Conservation (phyloP, 2,113 vertebrate species). For the Notarius quadriscutis region DNA sequence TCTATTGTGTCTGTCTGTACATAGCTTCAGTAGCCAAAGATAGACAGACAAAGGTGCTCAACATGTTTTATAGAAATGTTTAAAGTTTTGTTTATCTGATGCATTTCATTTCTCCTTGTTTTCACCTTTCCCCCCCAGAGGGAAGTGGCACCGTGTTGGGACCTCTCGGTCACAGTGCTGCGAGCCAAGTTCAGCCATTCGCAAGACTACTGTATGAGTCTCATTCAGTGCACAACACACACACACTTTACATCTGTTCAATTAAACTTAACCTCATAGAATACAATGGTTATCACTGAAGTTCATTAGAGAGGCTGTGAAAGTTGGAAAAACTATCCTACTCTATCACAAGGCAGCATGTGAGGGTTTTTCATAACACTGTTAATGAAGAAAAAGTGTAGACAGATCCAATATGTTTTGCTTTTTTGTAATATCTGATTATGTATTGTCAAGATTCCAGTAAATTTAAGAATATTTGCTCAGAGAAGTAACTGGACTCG, state of each 20-base stretch:
- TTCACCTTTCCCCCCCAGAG: constrained; percentile 44
- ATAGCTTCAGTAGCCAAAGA: neutral
- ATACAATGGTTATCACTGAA: neutral
- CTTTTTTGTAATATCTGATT: neutral
- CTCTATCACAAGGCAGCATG: neutral
- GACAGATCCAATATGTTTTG: neutral
- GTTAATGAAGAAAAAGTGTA: neutral
- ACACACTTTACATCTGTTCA: neutral
- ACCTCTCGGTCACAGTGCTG: constrained; percentile 59
- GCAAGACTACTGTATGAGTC: constrained; percentile 57
- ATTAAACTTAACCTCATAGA: neutral
- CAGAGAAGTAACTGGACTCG: neutral
- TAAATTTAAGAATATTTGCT: neutral
- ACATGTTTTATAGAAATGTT: neutral
- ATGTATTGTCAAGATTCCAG: neutral
- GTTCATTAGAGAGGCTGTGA: neutral
- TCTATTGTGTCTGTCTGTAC: neutral
- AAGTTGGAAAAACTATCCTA: neutral
- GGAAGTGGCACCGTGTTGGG: constrained; percentile 54
- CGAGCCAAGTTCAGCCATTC: constrained; percentile 41
- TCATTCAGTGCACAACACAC: neutral
- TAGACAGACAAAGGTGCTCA: neutral
- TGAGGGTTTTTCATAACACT: neutral
- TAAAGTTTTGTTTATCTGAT: neutral
- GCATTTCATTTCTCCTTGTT: neutral